Conservation (phyloP, 1,140 invertebrate genomes). For the Trigoniulus corallinus region DNA sequence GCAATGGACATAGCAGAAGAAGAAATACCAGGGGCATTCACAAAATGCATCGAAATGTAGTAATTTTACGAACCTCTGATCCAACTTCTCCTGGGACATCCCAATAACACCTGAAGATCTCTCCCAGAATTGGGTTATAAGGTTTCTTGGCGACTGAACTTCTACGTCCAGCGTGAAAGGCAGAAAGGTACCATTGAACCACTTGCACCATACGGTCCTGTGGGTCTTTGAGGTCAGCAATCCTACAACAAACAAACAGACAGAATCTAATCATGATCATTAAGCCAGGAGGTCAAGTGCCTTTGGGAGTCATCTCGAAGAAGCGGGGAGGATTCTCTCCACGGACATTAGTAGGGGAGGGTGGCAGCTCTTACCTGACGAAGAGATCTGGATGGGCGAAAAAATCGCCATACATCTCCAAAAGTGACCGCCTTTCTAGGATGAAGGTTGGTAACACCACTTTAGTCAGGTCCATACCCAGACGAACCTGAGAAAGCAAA, state of each 20-base stretch:
- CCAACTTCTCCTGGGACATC: slow-evolving; percentile 32
- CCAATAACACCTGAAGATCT: slow-evolving; percentile 84
- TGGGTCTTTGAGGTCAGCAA: slow-evolving; percentile 62
- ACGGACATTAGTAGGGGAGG: too few species aligned
- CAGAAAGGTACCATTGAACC: slow-evolving; percentile 85
- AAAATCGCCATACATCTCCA: slow-evolving; percentile 97
- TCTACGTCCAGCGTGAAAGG: slow-evolving; percentile 90
- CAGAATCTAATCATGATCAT: not conserved
- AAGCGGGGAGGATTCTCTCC: too few species aligned
- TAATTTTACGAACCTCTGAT: not conserved
- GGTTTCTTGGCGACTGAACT: slow-evolving; percentile 91
- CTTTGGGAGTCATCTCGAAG: too few species aligned
- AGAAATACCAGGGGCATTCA: too few species aligned
- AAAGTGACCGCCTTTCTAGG: slow-evolving; percentile 76
- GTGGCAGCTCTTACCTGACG: slow-evolving; percentile 53
- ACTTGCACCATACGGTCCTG: slow-evolving; percentile 83
- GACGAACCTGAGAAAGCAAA: slow-evolving; percentile 67
- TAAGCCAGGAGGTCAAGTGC: too few species aligned
- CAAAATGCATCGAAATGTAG: not conserved
- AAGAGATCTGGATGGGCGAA: slow-evolving; percentile 96
- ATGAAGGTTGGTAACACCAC: slow-evolving; percentile 94
- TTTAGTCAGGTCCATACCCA: slow-evolving; percentile 97
- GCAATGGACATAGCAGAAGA: too few species aligned
- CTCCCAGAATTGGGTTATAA: slow-evolving; percentile 92
- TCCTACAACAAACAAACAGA: slow-evolving; percentile 35